phyloP scores from a whole-genome alignment of 2,113 vertebrate species.

The Dipodomys merriami region DNA sequence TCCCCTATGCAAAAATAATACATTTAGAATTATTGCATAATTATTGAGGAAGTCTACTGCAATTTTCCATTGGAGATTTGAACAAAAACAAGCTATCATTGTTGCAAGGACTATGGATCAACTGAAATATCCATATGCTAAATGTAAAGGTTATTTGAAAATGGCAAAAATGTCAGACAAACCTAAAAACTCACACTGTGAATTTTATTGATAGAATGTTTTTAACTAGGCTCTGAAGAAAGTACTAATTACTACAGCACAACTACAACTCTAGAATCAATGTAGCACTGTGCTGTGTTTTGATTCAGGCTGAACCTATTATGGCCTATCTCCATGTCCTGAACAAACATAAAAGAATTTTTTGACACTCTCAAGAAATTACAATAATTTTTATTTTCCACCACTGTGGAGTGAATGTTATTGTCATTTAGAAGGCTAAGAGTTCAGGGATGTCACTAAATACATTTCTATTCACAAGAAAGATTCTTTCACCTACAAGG shows the following conservation, averaged over 20 bases:
- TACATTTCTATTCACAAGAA: background rate
- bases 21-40: background rate
- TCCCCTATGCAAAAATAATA: background rate
- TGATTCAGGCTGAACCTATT: background rate
- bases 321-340: background rate
- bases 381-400: background rate
- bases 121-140: background rate
- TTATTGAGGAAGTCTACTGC: slow-evolving; percentile 2
- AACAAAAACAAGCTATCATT: slow-evolving; percentile 1
- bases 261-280: background rate
- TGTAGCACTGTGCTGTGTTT: background rate
- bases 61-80: background rate
- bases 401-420: background rate
- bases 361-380: slow-evolving; percentile 7
- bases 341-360: background rate
- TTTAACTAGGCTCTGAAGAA: background rate
- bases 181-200: background rate
- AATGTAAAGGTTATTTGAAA: slow-evolving; percentile 1
- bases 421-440: background rate
- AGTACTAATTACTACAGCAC: background rate
- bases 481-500: background rate
- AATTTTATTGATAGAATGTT: background rate
- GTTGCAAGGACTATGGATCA: background rate
- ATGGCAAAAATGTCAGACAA: background rate
- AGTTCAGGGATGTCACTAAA: background rate